phyloP scores from a whole-genome alignment of 2,888 invertebrate genomes.

The Nudaria mundana region DNA sequence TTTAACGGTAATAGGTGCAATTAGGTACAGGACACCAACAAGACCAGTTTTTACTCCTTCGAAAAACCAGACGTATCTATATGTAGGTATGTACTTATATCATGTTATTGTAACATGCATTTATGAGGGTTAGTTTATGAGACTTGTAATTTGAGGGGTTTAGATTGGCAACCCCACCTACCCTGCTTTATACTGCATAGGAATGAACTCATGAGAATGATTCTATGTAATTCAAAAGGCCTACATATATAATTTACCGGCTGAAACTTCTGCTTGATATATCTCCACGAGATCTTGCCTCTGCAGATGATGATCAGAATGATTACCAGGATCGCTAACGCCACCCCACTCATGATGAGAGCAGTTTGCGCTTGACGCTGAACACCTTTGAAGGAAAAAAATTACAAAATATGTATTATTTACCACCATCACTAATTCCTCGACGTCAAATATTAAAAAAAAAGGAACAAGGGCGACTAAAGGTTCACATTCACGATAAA shows the following conservation, averaged over 20 bases:
- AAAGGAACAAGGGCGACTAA: too few relatives aligned
- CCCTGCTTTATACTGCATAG: too few relatives aligned
- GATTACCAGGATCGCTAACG: slow-evolving; percentile 58
- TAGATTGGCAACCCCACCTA: too few relatives aligned
- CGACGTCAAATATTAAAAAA: too few relatives aligned
- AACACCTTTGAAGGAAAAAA: slow-evolving; percentile 46
- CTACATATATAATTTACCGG: slow-evolving; percentile 47
- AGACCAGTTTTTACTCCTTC: too few relatives aligned
- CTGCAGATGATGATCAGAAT: slow-evolving; percentile 59
- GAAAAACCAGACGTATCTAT: too few relatives aligned
- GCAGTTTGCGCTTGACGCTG: slow-evolving; percentile 68
- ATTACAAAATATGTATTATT: neutral
- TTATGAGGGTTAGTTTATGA: slow-evolving; percentile 1
- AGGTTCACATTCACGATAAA: too few relatives aligned
- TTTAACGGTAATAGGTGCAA: too few relatives aligned
- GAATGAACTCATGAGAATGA: slow-evolving; percentile 6
- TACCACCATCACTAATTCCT: neutral
- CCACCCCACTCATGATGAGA: slow-evolving; percentile 64
- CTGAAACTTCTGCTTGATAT: slow-evolving; percentile 68
- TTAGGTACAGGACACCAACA: too few relatives aligned
- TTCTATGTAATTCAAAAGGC: slow-evolving; percentile 9
- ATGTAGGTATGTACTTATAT: neutral
- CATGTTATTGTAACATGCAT: neutral
- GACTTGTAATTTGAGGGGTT: too few relatives aligned
- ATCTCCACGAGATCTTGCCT: slow-evolving; percentile 62